Conservation (phyloP, 2,888 invertebrate species). For the Heliconius erato region DNA sequence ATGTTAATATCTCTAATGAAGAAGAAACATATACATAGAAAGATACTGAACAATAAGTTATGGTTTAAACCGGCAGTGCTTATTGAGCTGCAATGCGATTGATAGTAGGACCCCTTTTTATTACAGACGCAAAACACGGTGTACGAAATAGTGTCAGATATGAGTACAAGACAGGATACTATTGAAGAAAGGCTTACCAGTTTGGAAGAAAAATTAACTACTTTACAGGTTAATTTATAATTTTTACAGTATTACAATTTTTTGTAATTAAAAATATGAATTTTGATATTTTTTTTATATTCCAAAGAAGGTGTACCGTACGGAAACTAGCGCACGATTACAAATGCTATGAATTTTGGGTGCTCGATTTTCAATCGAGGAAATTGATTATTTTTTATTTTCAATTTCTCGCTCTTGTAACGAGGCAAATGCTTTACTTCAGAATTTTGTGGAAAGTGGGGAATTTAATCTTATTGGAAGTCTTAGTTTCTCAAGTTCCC, state of each 20-base stretch:
- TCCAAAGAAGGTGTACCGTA: too few species aligned
- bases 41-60: conserved; percentile 61
- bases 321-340: too few species aligned
- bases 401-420: too few species aligned
- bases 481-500: too few species aligned
- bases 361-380: too few species aligned
- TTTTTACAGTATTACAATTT: not conserved
- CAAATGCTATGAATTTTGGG: too few species aligned
- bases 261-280: not conserved
- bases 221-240: conserved; percentile 88
- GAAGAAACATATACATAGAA: conserved; percentile 43
- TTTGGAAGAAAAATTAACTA: conserved; percentile 95
- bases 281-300: too few species aligned
- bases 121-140: conserved; percentile 98
- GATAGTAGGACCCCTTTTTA: conserved; percentile 85
- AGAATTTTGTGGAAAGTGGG: too few species aligned
- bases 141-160: conserved; percentile 99
- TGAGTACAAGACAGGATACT: conserved; percentile 97
- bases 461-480: too few species aligned
- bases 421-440: too few species aligned
- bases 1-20: not conserved
- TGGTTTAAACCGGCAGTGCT: conserved; percentile 70
- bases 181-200: conserved; percentile 97
- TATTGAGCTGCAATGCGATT: conserved; percentile 82
- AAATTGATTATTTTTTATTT: too few species aligned